Base-by-base conservation (phyloP, 2,113 vertebrate species). In the Hydrolagus affinis region DNA sequence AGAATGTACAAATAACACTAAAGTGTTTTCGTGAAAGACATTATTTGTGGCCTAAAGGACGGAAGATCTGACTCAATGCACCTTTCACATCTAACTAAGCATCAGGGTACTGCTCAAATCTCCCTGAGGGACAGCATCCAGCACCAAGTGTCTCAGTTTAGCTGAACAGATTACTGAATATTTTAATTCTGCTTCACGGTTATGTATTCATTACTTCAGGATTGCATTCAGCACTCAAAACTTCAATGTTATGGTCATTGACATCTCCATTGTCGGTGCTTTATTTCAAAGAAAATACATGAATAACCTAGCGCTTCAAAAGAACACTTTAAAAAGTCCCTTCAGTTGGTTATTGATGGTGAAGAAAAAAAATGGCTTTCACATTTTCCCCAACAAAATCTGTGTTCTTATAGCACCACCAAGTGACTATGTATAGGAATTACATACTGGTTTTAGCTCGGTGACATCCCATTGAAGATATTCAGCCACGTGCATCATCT, bases 381-480 rank as follows among this genome's bases (percentile, higher is more conserved):
- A 80, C 23, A 28, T 30, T 32, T 30, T 60, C 15, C 17, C 62
- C 2, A 83, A 15, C 62, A 28, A 32, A 44, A 9, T 62, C 25
- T 32, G 62, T 66, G 78, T 83, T 66, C 60, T 32, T 68, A 68
- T 28, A 83, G 78, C 78, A 66, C 78, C 78, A 83, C 60, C 78
- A 83, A 83, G 78, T 83, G 78, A 83, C 14, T 10, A 15, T 19
- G 0, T 66, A 17, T 17, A 19, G 28, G 66, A n/a, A n/a, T 86
- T 88, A 87, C 95, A 91, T 94, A 97, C 96, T 83, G 95, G 96
- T 86, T 94, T 95, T 32, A 98, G 94, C 87, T 98, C 96, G 0
- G 96, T 98, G 89, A 97, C 92, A 88, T 95, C 94, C 95, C 94
- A 96, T 86, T 95, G 93, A 25, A 96, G 94, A 88, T 94, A 97